Percentiles rank a stretch among this genome's conserved stretches.
Evolutionary conservation across 2,797 vertebrate genomes (phyloP).

Genomic region (Brotula barbata): DNA sequence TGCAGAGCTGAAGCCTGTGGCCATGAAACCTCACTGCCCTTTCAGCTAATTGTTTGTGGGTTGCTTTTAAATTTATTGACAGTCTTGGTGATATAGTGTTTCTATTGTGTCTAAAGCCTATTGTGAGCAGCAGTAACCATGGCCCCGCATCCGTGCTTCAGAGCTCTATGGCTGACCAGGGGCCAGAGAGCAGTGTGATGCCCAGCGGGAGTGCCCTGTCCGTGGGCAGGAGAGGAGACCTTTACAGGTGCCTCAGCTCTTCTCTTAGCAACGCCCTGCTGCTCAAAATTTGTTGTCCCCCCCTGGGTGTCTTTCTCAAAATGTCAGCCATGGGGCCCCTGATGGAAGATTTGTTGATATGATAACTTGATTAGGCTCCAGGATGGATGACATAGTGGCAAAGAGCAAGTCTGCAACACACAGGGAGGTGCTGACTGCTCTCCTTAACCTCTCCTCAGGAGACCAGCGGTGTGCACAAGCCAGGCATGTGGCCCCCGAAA

Average conservation of each 20-base stretch:
- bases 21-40: slow-evolving; percentile 75
- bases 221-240: slow-evolving; percentile 72
- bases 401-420: slow-evolving; percentile 66
- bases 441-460: slow-evolving; percentile 81
- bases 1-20: slow-evolving; percentile 58
- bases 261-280: slow-evolving; percentile 79
- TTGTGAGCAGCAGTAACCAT: slow-evolving; percentile 78
- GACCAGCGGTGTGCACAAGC: slow-evolving; percentile 62
- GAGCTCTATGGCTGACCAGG: slow-evolving; percentile 63
- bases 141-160: slow-evolving; percentile 68
- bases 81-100: slow-evolving; percentile 82
- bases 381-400: slow-evolving; percentile 77
- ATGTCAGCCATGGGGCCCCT: slow-evolving; percentile 75
- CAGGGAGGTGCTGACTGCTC: slow-evolving; percentile 68
- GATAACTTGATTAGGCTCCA: slow-evolving; percentile 82
- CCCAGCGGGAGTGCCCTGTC: slow-evolving; percentile 76
- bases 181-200: slow-evolving; percentile 69
- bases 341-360: slow-evolving; percentile 84
- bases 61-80: slow-evolving; percentile 83
- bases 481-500: slow-evolving; percentile 64
- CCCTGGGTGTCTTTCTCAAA: slow-evolving; percentile 74
- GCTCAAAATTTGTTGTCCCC: slow-evolving; percentile 77
- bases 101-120: slow-evolving; percentile 75
- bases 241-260: slow-evolving; percentile 82
- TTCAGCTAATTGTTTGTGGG: slow-evolving; percentile 85